phyloP scores from a whole-genome alignment of 2,113 vertebrate species.

The Cepphus grylle region DNA sequence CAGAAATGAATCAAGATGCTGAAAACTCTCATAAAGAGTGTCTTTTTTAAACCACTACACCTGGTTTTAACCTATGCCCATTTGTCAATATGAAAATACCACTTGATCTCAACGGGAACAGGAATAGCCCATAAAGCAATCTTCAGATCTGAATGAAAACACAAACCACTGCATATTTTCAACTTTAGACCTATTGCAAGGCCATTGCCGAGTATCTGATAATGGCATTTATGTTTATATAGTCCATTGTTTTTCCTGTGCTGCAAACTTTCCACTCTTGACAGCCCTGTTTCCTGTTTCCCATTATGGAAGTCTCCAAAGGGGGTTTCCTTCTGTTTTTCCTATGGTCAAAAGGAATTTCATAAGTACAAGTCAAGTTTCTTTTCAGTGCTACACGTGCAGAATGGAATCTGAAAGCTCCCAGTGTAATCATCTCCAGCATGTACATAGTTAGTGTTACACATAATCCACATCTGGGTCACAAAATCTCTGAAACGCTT shows the following conservation, averaged over 20 bases:
- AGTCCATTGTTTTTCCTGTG: constrained; percentile 58
- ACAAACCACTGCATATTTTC: constrained; percentile 55
- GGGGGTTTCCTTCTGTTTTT: constrained; percentile 57
- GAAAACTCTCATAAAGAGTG: neutral
- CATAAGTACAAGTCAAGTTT: constrained; percentile 51
- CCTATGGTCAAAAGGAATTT: constrained; percentile 57
- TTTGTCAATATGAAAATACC: constrained; percentile 24
- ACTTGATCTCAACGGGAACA: constrained; percentile 22
- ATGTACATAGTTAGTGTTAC: constrained; percentile 41
- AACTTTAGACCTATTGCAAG: constrained; percentile 35
- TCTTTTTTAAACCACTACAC: neutral
- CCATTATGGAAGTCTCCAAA: constrained; percentile 54
- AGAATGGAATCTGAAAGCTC: constrained; percentile 56
- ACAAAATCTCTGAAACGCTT: constrained; percentile 38
- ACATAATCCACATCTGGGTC: constrained; percentile 62
- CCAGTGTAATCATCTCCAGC: constrained; percentile 29
- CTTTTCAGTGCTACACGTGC: constrained; percentile 46
- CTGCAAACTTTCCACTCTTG: constrained; percentile 51
- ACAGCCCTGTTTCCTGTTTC: constrained; percentile 56
- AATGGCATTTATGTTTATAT: constrained; percentile 47
- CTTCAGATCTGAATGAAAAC: constrained; percentile 47
- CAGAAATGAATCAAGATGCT: neutral
- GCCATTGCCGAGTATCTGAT: constrained; percentile 43
- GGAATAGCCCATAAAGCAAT: constrained; percentile 22
- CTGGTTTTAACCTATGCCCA: constrained; percentile 32